A percentile compares a stretch with the other conserved stretches of the same genome.
These are phyloP conservation scores for Echinops telfairi DNA, from an alignment of 2,113 vertebrate genomes.

Conservation along the genomic window DNA sequence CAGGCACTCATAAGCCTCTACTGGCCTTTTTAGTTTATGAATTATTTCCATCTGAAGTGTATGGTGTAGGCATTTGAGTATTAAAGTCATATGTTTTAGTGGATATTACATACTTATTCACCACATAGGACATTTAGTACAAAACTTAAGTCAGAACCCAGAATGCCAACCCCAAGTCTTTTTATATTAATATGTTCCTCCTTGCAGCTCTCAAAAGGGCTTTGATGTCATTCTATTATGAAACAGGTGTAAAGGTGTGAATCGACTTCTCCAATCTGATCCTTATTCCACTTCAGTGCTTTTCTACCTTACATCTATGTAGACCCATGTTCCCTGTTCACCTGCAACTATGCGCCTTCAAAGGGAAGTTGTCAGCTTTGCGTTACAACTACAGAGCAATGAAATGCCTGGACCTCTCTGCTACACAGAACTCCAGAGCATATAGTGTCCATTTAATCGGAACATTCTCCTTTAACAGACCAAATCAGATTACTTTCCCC, in stretches of 20 bases:
- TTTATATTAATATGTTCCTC: neutral
- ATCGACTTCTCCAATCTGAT: neutral
- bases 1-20: neutral
- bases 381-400: slow-evolving; percentile 18
- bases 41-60: slow-evolving; percentile 10
- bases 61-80: neutral
- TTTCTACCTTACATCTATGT: neutral
- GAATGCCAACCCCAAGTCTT: neutral
- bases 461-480: slow-evolving; percentile 25
- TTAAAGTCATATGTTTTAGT: neutral
- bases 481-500: slow-evolving; percentile 61
- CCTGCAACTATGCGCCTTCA: neutral
- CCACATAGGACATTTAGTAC: neutral
- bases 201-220: neutral
- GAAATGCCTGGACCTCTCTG: slow-evolving; percentile 36
- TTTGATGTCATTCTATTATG: neutral
- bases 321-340: neutral
- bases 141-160: neutral
- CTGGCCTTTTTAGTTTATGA: neutral
- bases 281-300: neutral
- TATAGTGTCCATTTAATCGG: slow-evolving; percentile 7
- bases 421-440: neutral
- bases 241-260: neutral
- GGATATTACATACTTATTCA: neutral
- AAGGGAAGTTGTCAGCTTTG: slow-evolving; percentile 27